phyloP scores from a whole-genome alignment of 64 coral and sea anemone species.

The Hydrozoanthus tunicans region DNA sequence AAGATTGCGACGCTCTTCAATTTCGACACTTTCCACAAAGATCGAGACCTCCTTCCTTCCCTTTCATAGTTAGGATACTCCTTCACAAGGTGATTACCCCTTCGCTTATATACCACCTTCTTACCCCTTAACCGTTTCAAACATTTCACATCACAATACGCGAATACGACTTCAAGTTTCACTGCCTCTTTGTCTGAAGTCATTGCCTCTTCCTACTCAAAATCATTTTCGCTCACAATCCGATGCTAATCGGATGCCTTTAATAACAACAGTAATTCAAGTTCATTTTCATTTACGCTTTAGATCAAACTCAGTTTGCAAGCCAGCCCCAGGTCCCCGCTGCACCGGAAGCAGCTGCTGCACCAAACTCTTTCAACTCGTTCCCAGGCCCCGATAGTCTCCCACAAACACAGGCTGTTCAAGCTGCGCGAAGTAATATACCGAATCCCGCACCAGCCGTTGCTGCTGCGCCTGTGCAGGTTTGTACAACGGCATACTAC shows the following conservation, averaged over 20 bases:
- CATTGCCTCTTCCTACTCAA: no score
- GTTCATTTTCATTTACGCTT: neutral
- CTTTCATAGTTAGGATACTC: neutral
- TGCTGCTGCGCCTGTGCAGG: conserved; percentile 26
- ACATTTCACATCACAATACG: no score
- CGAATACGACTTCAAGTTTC: no score
- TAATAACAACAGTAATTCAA: neutral
- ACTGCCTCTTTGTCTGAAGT: no score
- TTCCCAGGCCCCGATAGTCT: conserved; percentile 18
- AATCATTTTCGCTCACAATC: no score
- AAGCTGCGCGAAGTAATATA: conserved; percentile 47
- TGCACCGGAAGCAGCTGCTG: conserved; percentile 26
- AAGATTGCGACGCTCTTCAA: no score
- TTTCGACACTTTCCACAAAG: no score
- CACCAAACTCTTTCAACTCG: neutral
- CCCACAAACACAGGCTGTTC: conserved; percentile 24
- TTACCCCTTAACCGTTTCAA: no score
- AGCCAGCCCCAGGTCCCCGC: conserved; percentile 20
- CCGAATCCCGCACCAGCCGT: conserved; percentile 15
- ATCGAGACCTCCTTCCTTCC: no score
- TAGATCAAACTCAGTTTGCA: conserved; percentile 6
- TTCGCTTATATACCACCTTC: neutral
- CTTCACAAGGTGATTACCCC: neutral
- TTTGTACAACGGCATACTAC: neutral
- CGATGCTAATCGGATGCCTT: neutral